Base-by-base conservation (phyloP, 2,113 vertebrate species). In the Centrocercus urophasianus region DNA sequence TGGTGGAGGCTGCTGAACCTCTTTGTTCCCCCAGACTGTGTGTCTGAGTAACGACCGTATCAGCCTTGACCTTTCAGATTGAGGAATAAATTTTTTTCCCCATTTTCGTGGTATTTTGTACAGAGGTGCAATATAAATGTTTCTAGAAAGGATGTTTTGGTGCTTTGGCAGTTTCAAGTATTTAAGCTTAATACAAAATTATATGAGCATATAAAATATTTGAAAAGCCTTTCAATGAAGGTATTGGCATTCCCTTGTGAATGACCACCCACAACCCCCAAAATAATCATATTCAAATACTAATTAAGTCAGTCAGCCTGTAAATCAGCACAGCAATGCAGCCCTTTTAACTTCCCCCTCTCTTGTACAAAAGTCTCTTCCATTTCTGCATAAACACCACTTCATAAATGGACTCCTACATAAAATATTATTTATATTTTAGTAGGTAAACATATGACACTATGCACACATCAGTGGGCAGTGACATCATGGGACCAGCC, bases 391-490 rank as follows among this genome's bases (percentile, higher is more conserved):
- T 83, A 78, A 92, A 90, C 61, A 48, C 36, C 1, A 59, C 76
- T 93, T 83, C 2, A 11, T 94, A 96, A 95, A 94, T 70, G 76
- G 66, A 34, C 70, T 86, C 22, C 88, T 93, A 83, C 86, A 93
- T 91, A 95, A 97, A 95, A 95, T 94, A 94, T 84, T 93, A 95
- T 78, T 96, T 94, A 61, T 91, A 59, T 91, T 94, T 94, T 84
- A 95, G 82, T 94, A 93, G 70, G 92, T 95, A 95, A 97, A 97
- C 89, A 96, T 94, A 95, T 95, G 95, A 97, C 88, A 95, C 61
- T 95, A 95, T 95, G 88, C 93, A 82, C 91, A 94, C 85, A 78
- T 94, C 43, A 20, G 92, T 91, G 85, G 86, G 90, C 90, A 66
- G 48, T 95, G 90, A 95, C 85, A 83, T 95, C 92, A 93, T 95